Base-by-base conservation (phyloP, 1,140 invertebrate genomes). In the Bombus affinis region DNA sequence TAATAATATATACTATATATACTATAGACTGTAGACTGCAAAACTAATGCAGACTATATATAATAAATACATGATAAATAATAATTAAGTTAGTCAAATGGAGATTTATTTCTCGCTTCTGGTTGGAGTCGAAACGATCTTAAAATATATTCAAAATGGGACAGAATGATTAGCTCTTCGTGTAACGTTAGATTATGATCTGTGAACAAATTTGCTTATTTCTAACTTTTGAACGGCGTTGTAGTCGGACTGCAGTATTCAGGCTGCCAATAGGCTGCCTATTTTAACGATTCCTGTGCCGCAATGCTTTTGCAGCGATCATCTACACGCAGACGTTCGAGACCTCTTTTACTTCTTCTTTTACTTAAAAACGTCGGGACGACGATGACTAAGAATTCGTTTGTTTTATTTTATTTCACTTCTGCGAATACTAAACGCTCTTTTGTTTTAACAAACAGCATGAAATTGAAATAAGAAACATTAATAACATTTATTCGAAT, bases 271-370 rank as follows among this genome's bases (percentile, higher is more conserved):
- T 42, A 42, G 28, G 4, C 70, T n/a, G 25, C 47, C 39, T 71
- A 42, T 71, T 28, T 71, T 42, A 42, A 71, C 70, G 70, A 71
- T 71, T 42, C 42, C 39, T 71, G 10, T 42, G 70, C 70, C 70
- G 37, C 39, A 42, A 42, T 42, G 70, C 22, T 71, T 71, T 42
- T n/a, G 70, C 39, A 42, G 2, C 37, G 39, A 42, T 42, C 32
- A 42, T 71, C 68, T 18, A 39, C 68, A 71, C 68, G 37, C 68
- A 39, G 22, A 12, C 68, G 70, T 71, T 37, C 4, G 5, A 42
- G 47, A 28, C 37, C 22, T 42, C 25, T 9, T 6, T 13, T 42
- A 2, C 10, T 28, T 37, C 25, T 39, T 70, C 39, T 2, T 62
- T 28, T 12, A n/a, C 3, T 13, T 62, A 13, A 62, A n/a, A 53